Conservation (phyloP, 2,113 vertebrate genomes). For the Gobio gobio region DNA sequence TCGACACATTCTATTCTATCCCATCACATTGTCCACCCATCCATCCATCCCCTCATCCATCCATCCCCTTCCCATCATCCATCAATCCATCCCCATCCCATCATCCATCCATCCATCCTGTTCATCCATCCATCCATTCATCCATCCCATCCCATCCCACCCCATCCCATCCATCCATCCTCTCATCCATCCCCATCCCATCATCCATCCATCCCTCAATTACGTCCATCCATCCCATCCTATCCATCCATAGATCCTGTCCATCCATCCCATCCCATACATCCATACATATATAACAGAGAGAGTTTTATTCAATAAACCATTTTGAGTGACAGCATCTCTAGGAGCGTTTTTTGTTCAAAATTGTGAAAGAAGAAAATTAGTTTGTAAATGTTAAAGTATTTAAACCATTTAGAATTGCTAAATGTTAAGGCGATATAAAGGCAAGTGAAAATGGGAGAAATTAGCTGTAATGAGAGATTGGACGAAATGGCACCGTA, state of each 20-base stretch:
- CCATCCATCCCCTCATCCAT: background rate
- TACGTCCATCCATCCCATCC: no score
- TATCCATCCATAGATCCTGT: background rate
- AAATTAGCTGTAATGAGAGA: background rate
- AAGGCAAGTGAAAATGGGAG: background rate
- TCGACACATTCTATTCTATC: background rate
- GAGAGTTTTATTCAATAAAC: background rate
- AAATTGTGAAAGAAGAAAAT: conserved; percentile 4
- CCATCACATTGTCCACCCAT: background rate
- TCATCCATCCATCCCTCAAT: background rate
- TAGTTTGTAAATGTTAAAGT: background rate
- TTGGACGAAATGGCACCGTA: background rate
- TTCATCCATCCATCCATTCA: background rate
- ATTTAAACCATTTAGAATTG: background rate
- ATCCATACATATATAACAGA: background rate
- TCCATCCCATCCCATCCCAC: background rate
- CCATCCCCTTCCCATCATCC: background rate
- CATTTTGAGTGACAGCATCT: background rate
- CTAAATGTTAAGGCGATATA: background rate
- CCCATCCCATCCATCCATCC: background rate
- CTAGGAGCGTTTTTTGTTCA: background rate
- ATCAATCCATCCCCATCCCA: background rate
- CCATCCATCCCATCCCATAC: background rate
- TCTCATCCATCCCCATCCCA: background rate
- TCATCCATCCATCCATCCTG: background rate